Base-by-base conservation (phyloP, 2,113 vertebrate species). In the Hyla sarda region DNA sequence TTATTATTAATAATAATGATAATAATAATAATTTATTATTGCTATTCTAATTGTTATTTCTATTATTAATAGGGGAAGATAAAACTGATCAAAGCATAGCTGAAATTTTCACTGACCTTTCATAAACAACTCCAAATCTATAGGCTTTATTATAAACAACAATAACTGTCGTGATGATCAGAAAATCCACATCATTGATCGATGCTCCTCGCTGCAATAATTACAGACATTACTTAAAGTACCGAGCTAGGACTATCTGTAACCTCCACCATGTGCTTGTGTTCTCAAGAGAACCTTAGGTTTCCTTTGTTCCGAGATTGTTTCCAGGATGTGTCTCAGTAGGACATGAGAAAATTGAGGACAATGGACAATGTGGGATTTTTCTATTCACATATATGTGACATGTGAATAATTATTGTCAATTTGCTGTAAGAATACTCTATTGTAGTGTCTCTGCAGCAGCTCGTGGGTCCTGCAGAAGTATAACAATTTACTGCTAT, bases 261-360 rank as follows among this genome's bases (percentile, higher is more conserved):
- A 37, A 45, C 21, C 23, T 56, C n/a, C 73, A 30, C 32, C 6
- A 77, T 32, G 62, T 78, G 23, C 79, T 85, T 32, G 62, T 77
- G 9, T 79, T 79, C 45, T 78, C 28, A 54, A 69, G 9, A 17
- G 28, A 12, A n/a, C 58, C 37, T 79, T 79, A 30, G 14, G 65
- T 50, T 37, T 34, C 25, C 21, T 77, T 77, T 77, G 56, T 85
- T 32, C 65, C 28, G 0, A 28, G 12, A 54, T 67, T 50, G 54
- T 69, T 85, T 79, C 62, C 84, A 71, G 60, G 62, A 62, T 65
- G 17, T 69, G 56, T 85, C 84, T 37, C 84, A 56, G 84, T 79
- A 71, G 34, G 75, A 85, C 73, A 71, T 30, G 5, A 21, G 8
- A 67, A 60, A 84, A 67, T 37, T 32, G 34, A 69, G 52, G 74